These are phyloP conservation scores for Hyla sarda DNA, from an alignment of 2,113 vertebrate genomes.

Conservation along the genomic window DNA sequence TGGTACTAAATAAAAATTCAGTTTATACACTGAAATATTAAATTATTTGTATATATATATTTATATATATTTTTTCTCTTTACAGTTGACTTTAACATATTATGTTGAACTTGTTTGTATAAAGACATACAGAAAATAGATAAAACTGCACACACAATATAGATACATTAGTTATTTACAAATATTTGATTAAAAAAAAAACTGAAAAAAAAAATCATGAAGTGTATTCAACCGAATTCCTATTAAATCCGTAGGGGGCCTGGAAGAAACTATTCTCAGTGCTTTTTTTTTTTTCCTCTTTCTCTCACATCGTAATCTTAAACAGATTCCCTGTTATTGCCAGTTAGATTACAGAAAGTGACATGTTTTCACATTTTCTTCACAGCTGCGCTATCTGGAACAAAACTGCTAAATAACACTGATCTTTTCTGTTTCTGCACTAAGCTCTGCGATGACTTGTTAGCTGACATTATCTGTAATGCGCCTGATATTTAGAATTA, in stretches of 20 bases:
- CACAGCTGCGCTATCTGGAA: conserved; percentile 44
- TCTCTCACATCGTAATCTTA: conserved; percentile 2
- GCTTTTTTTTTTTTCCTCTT: neutral
- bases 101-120: no score
- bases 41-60: no score
- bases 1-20: no score
- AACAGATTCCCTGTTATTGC: conserved; percentile 53
- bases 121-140: no score
- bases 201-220: neutral
- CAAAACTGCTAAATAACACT: conserved; percentile 57
- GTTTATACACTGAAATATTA: no score
- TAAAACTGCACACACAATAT: neutral
- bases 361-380: conserved; percentile 59
- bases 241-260: neutral
- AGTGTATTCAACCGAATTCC: neutral
- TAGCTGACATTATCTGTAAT: conserved; percentile 54
- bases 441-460: conserved; percentile 46
- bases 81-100: no score
- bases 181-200: neutral
- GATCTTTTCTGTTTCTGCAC: conserved; percentile 39
- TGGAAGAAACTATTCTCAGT: neutral
- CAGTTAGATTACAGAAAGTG: conserved; percentile 57
- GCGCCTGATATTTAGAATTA: conserved; percentile 37
- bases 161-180: neutral
- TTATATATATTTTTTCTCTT: no score